Conservation (phyloP, 2,797 vertebrate genomes). For the Centropyge bicolor region DNA sequence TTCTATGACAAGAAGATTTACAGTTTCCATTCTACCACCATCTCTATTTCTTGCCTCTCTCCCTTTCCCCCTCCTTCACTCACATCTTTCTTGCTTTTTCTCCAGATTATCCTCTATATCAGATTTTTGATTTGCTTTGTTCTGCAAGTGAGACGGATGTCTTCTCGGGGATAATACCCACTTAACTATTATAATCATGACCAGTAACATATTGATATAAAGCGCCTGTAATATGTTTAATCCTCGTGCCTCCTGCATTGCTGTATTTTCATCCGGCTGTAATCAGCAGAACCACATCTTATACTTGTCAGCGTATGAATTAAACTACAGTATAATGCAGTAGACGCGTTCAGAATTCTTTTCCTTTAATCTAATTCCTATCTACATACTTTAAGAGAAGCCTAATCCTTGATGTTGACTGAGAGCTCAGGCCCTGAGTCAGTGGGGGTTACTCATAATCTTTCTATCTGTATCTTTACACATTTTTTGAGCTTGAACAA, state of each 20-base stretch:
- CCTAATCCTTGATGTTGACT: conserved; percentile 10
- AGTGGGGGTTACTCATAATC: background rate
- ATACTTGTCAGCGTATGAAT: conserved; percentile 13
- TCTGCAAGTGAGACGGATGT: conserved; percentile 39
- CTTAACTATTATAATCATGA: conserved; percentile 57
- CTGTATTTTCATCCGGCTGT: conserved; percentile 25
- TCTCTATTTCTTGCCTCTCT: conserved; percentile 36
- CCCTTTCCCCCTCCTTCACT: background rate
- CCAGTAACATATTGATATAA: conserved; percentile 48
- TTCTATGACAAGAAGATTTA: conserved; percentile 58
- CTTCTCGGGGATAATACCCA: conserved; percentile 43
- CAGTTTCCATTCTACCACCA: conserved; percentile 41
- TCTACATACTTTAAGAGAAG: background rate
- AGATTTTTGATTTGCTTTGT: conserved; percentile 60
- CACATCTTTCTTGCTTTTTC: background rate
- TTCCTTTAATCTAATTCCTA: conserved; percentile 1
- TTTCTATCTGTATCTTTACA: background rate
- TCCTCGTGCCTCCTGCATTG: conserved; percentile 21
- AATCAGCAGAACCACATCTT: conserved; percentile 30
- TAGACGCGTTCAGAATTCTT: conserved; percentile 7
- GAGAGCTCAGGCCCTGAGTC: background rate
- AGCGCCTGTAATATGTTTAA: conserved; percentile 49
- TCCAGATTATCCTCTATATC: conserved; percentile 44
- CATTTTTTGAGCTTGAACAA: background rate
- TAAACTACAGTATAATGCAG: background rate